Percentiles rank a stretch among this genome's conserved stretches.
Conservation (phyloP, 2,888 invertebrate genomes). For the Entomobrya proxima region DNA sequence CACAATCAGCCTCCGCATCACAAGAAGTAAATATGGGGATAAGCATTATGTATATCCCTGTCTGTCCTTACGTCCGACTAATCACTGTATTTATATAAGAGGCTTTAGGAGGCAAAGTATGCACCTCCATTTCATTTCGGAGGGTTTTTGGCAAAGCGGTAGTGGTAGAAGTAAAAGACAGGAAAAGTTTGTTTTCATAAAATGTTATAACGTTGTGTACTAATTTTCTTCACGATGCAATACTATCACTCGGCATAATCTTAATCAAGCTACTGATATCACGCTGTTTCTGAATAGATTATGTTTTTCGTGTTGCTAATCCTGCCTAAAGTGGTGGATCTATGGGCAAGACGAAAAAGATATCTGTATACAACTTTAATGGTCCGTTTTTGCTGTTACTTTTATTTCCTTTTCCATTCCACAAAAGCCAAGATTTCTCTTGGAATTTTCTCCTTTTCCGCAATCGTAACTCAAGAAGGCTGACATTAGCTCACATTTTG, state of each 20-base stretch:
- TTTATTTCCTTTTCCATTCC: not conserved
- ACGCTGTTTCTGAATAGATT: not conserved
- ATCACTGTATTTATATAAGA: slow-evolving; percentile 44
- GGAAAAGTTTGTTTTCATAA: slow-evolving; percentile 27
- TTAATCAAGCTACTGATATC: slow-evolving; percentile 52
- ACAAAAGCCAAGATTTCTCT: not conserved
- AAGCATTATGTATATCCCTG: slow-evolving; percentile 2
- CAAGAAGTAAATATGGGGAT: slow-evolving; percentile 1
- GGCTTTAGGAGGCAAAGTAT: not conserved
- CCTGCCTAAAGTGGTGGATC: not conserved
- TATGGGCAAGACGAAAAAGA: not conserved
- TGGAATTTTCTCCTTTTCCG: not conserved
- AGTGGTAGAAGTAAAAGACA: not conserved
- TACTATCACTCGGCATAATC: slow-evolving; percentile 39
- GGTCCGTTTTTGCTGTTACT: not conserved
- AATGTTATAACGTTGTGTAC: slow-evolving; percentile 11
- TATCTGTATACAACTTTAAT: not conserved
- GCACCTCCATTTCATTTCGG: not conserved
- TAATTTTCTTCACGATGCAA: slow-evolving; percentile 56
- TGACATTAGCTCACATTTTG: slow-evolving; percentile 18
- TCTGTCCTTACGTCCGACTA: slow-evolving; percentile 10
- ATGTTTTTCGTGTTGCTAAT: not conserved
- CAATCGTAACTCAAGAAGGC: not conserved
- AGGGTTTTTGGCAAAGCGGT: not conserved
- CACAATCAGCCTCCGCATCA: not conserved